Conservation (phyloP, 2,113 vertebrate species). For the Genyomyrus donnyi region DNA sequence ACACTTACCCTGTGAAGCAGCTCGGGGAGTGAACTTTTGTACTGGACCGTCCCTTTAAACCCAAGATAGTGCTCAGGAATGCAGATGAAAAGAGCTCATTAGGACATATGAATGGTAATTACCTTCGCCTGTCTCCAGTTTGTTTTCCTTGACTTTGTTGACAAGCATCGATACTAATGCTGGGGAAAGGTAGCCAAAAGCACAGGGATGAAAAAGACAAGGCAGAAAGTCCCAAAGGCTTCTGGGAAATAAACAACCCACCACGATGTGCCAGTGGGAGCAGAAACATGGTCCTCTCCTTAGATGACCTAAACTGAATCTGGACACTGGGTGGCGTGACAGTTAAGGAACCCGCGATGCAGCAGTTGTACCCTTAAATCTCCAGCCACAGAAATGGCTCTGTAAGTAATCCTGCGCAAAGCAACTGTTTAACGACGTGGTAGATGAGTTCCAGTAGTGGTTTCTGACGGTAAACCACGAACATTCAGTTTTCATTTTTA, state of each 20-base stretch:
- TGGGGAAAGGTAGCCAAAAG: neutral
- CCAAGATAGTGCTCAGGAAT: constrained; percentile 43
- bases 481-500: neutral
- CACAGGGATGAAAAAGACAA: neutral
- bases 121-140: constrained; percentile 34
- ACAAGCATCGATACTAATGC: neutral
- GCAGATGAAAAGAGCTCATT: constrained; percentile 42
- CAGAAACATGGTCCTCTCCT: neutral
- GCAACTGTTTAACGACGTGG: neutral
- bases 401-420: neutral
- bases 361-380: neutral
- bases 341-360: neutral
- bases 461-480: neutral
- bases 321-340: neutral
- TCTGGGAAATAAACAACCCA: neutral
- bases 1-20: constrained; percentile 32
- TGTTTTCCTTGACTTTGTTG: constrained; percentile 7
- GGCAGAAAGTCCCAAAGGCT: neutral
- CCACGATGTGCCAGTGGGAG: neutral
- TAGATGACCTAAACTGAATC: neutral
- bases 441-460: neutral
- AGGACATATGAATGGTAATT: constrained; percentile 34
- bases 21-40: constrained; percentile 42
- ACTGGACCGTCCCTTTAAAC: constrained; percentile 38
- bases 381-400: neutral